Percentiles rank a stretch among this genome's conserved stretches.
Evolutionary conservation across 2,113 vertebrate species (phyloP).

Genomic region (Stigmatopora argus): DNA sequence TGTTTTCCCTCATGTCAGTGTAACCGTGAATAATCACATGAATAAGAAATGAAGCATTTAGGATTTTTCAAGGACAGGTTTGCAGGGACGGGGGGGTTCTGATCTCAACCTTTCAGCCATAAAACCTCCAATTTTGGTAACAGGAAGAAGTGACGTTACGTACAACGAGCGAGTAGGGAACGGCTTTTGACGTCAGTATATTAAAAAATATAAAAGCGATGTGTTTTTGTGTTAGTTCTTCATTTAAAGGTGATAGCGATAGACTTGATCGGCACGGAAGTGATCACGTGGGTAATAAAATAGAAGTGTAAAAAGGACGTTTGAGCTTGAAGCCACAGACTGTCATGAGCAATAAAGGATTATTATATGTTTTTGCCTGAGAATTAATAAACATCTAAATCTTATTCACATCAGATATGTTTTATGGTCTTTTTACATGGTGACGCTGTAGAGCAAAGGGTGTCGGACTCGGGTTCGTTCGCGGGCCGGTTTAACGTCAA

Average conservation of each 20-base stretch:
- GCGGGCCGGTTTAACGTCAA: no score
- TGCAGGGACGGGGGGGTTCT: conserved; percentile 35
- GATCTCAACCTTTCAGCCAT: conserved; percentile 59
- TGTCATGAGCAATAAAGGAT: conserved; percentile 66
- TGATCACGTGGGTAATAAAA: neutral
- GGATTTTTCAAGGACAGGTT: conserved; percentile 49
- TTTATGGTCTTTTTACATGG: conserved; percentile 10
- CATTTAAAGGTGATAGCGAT: neutral
- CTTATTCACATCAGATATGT: conserved; percentile 46
- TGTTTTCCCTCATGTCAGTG: conserved; percentile 56
- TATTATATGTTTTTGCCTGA: conserved; percentile 66
- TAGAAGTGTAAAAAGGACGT: conserved; percentile 7
- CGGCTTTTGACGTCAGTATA: conserved; percentile 12
- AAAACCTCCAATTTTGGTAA: conserved; percentile 47
- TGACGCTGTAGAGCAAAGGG: neutral
- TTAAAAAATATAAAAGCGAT: neutral
- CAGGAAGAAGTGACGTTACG: conserved; percentile 26
- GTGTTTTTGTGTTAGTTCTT: conserved; percentile 13
- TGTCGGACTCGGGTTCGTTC: no score
- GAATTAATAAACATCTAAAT: conserved; percentile 63
- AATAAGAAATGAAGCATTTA: conserved; percentile 44
- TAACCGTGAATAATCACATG: conserved; percentile 45
- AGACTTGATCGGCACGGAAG: conserved; percentile 7
- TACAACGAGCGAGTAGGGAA: conserved; percentile 15
- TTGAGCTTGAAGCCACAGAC: conserved; percentile 31